Percentiles rank a stretch among this genome's conserved stretches.
phyloP scores from a whole-genome alignment of 2,888 invertebrate genomes.

The Macrophya annulata region DNA sequence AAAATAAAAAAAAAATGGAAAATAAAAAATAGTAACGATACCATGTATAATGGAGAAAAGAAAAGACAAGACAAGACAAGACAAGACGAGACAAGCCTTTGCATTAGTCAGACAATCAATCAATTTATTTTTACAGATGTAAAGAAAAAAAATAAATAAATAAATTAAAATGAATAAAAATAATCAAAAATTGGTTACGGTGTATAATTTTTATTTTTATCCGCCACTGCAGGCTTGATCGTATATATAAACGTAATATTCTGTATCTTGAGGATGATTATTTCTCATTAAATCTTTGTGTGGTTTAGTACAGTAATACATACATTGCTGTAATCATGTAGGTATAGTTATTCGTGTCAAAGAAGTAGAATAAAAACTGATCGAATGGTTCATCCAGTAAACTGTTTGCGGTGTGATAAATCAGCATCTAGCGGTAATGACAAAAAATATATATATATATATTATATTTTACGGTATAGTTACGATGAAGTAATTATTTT shows the following conservation, averaged over 20 bases:
- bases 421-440: not conserved
- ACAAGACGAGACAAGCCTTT: not conserved
- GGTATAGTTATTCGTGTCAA: not conserved
- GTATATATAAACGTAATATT: not conserved
- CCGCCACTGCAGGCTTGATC: not conserved
- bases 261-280: not conserved
- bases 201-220: not conserved
- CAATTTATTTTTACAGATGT: not conserved
- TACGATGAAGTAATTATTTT: not conserved
- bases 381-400: not conserved
- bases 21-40: not conserved
- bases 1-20: not conserved
- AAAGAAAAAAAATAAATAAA: not conserved
- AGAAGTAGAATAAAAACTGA: not conserved
- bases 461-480: not conserved
- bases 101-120: slow-evolving; percentile 4
- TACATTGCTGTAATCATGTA: not conserved
- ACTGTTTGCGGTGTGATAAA: not conserved
- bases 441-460: too few relatives aligned
- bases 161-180: not conserved
- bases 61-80: not conserved
- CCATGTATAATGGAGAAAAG: not conserved
- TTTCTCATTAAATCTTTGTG: not conserved
- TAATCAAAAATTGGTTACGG: not conserved
- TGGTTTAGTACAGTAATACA: not conserved